These are phyloP conservation scores for Sapajus apella DNA, from an alignment of 2,113 vertebrate genomes.

Conservation along the genomic window DNA sequence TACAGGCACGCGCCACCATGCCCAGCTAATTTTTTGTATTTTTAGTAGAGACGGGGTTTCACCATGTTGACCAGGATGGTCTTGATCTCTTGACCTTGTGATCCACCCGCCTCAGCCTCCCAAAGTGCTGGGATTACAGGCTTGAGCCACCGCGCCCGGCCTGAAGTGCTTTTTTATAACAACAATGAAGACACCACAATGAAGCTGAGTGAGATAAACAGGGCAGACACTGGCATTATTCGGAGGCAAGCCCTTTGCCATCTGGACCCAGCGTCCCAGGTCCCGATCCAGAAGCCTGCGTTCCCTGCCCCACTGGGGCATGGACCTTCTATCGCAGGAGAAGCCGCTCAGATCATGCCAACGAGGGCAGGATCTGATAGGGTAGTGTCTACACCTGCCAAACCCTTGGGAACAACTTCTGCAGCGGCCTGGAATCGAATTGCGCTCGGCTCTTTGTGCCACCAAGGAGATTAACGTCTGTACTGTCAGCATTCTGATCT, in stretches of 20 bases:
- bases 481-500: background rate
- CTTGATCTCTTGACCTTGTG: no score
- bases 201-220: accelerated
- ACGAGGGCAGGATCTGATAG: accelerated
- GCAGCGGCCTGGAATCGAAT: background rate
- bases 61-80: no score
- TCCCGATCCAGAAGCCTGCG: background rate
- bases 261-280: background rate
- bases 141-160: accelerated
- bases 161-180: accelerated
- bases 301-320: background rate
- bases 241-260: background rate
- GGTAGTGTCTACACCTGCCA: background rate
- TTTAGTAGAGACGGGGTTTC: no score
- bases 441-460: background rate
- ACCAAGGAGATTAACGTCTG: background rate
- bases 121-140: no score
- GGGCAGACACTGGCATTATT: accelerated
- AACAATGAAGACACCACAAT: accelerated
- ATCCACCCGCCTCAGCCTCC: no score
- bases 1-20: no score
- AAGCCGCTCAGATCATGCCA: background rate
- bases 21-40: no score
- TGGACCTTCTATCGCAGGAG: background rate
- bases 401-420: background rate